phyloP scores from a whole-genome alignment of 2,113 vertebrate species.

The Panthera leo region DNA sequence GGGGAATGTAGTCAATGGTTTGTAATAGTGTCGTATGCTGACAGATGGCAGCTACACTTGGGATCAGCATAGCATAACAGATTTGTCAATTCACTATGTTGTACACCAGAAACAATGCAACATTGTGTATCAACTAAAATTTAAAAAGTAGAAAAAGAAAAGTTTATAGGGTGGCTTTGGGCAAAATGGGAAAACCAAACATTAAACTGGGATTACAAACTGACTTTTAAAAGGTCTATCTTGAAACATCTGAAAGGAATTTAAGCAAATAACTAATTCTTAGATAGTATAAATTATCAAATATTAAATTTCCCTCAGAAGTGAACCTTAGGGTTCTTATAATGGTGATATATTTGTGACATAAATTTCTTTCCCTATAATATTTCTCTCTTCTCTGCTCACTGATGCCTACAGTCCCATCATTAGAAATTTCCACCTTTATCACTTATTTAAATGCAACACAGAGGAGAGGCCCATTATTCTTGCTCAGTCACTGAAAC shows the following conservation, averaged over 20 bases:
- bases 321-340: neutral
- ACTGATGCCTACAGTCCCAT: neutral
- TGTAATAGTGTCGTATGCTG: neutral
- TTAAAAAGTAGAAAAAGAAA: neutral
- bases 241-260: neutral
- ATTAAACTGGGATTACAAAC: conserved; percentile 64
- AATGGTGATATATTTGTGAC: neutral
- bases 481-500: neutral
- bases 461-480: neutral
- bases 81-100: neutral
- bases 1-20: neutral
- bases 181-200: conserved; percentile 27
- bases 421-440: neutral
- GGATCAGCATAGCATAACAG: neutral
- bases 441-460: neutral
- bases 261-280: conserved; percentile 20
- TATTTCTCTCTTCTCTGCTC: neutral
- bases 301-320: neutral
- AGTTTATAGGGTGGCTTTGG: conserved; percentile 52
- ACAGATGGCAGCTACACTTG: neutral
- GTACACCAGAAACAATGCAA: neutral
- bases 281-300: neutral
- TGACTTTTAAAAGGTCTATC: neutral
- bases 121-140: neutral
- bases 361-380: neutral